Evolutionary conservation across 2,113 vertebrate genomes (phyloP).

Genomic region (Pseudorasbora parva): DNA sequence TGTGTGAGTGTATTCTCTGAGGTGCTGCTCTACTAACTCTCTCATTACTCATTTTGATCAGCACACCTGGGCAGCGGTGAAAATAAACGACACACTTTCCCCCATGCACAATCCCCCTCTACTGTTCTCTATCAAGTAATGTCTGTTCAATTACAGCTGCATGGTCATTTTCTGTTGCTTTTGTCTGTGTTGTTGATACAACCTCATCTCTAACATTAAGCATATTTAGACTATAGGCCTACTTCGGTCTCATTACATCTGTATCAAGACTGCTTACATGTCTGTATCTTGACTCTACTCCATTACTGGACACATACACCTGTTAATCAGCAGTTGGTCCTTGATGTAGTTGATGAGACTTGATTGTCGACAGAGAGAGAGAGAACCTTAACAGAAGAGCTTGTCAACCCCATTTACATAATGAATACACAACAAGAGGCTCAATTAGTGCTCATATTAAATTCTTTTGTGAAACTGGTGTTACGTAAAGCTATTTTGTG

Average conservation of each 20-base stretch:
- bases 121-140: conserved; percentile 27
- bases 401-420: conserved; percentile 49
- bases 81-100: conserved; percentile 58
- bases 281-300: conserved; percentile 1
- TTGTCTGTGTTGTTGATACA: conserved; percentile 29
- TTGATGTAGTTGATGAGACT: conserved; percentile 47
- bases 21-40: conserved; percentile 60
- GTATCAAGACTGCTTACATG: neutral
- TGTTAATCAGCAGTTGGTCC: conserved; percentile 54
- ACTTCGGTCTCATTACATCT: neutral
- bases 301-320: conserved; percentile 40
- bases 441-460: conserved; percentile 36
- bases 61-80: conserved; percentile 59
- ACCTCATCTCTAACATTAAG: conserved; percentile 7
- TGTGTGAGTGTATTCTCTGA: conserved; percentile 51
- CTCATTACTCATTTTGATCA: conserved; percentile 60
- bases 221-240: neutral
- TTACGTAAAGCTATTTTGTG: neutral
- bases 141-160: conserved; percentile 1
- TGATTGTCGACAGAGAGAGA: conserved; percentile 18
- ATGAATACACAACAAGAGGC: conserved; percentile 45
- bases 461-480: conserved; percentile 10
- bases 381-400: conserved; percentile 37
- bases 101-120: conserved; percentile 1
- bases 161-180: conserved; percentile 36